Conservation (phyloP, 2,113 vertebrate genomes). For the Rhinogobius similis region DNA sequence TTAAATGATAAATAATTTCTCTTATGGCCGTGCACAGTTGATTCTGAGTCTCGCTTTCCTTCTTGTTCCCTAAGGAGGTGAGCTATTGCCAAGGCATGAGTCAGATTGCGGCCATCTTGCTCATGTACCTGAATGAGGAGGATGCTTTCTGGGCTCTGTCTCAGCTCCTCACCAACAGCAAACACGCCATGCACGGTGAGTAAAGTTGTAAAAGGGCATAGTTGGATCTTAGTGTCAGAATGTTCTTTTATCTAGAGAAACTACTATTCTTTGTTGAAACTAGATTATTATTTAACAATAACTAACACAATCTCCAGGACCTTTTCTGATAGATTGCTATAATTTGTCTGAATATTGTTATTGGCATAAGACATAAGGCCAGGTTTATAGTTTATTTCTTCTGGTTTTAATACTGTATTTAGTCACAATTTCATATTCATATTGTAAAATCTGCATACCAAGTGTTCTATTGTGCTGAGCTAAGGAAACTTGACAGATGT, state of each 20-base stretch:
- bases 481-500: background rate
- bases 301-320: too few relatives aligned
- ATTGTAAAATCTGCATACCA: background rate
- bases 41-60: constrained; percentile 21
- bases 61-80: constrained; percentile 83
- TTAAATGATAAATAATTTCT: constrained; percentile 49
- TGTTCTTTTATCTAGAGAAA: too few relatives aligned
- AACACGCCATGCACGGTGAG: constrained; percentile 88
- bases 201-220: background rate
- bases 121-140: constrained; percentile 90
- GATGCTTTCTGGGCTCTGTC: constrained; percentile 90
- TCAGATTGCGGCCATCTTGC: constrained; percentile 86
- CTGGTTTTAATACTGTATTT: too few relatives aligned
- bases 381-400: background rate
- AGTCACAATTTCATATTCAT: too few relatives aligned
- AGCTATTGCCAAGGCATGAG: constrained; percentile 94
- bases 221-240: too few relatives aligned
- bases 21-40: constrained; percentile 34
- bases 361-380: too few relatives aligned
- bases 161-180: constrained; percentile 85
- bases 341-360: too few relatives aligned
- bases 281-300: too few relatives aligned
- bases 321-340: too few relatives aligned
- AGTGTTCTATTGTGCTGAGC: background rate
- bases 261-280: too few relatives aligned